Conservation (phyloP, 2,888 invertebrate genomes). For the Hetaerina titia region DNA sequence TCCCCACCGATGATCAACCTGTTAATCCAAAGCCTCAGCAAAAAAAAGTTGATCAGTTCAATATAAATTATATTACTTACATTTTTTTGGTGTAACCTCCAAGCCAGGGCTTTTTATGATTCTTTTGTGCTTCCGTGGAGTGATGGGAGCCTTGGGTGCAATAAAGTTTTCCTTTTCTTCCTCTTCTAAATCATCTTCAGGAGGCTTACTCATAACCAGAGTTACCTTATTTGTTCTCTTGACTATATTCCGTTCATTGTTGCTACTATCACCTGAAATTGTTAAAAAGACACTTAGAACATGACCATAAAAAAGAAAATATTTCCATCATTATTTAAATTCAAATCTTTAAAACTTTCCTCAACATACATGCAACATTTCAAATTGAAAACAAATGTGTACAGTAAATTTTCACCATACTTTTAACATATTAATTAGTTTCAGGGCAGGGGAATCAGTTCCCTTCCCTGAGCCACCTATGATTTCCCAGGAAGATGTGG, state of each 20-base stretch:
- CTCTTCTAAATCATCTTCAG: conserved; percentile 14
- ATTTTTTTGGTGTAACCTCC: conserved; percentile 52
- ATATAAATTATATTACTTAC: not conserved
- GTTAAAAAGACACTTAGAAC: not conserved
- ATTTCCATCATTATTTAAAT: too few relatives aligned
- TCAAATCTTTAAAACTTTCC: too few relatives aligned
- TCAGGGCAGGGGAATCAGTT: too few relatives aligned
- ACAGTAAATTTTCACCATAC: too few relatives aligned
- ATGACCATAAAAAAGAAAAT: too few relatives aligned
- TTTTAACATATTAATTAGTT: too few relatives aligned
- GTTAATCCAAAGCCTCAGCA: too few relatives aligned
- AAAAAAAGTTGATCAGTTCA: not conserved
- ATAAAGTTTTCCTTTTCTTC: conserved; percentile 58
- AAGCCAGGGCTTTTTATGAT: conserved; percentile 45
- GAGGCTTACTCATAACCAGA: not conserved
- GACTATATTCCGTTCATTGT: not conserved
- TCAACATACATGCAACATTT: too few relatives aligned
- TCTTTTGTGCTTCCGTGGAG: conserved; percentile 48
- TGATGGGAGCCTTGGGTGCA: conserved; percentile 42
- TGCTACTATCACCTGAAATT: conserved; percentile 25
- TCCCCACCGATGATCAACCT: too few relatives aligned
- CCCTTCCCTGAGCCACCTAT: too few relatives aligned
- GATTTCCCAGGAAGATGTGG: too few relatives aligned
- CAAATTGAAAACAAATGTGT: too few relatives aligned
- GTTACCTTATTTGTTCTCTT: conserved; percentile 17